Evolutionary conservation across 2,888 invertebrate species (phyloP), one percentile per base, ranked within the genome.

Genomic region (Platerodrilus igneus): DNA sequence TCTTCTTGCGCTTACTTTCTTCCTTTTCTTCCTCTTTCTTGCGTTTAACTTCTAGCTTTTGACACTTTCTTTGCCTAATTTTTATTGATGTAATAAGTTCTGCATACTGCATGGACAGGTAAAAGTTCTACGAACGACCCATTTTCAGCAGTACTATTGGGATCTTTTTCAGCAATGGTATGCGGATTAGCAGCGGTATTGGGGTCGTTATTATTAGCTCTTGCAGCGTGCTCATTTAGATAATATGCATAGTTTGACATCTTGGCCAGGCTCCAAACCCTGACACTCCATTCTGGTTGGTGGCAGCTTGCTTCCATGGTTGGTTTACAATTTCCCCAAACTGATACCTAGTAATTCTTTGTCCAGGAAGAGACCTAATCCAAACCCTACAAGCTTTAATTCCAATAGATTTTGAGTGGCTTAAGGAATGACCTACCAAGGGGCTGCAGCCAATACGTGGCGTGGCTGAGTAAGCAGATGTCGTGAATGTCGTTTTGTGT

Each of bases 341-440:
- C 15, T 25, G 19, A 10, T 30, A 31, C n/a, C n/a, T 37, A 11
- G 30, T 30, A 25, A 37, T 37, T 18, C n/a, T 30, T 2, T n/a
- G 27, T 21, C 32, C 33, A 13, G 32, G 39, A 39, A 27, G 27
- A 27, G 15, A 20, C 16, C 26, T 14, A 31, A 30, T 23, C 30
- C 14, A 30, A 21, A 25, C 16, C 16, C 23, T 15, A 25, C 35
- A 34, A 18, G 34, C 25, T 13, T n/a, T 16, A n/a, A 13, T 25
- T 35, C 13, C 30, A 37, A 25, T 30, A 25, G 9, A 5, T 13
- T 26, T 41, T 41, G 11, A 37, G 18, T 23, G 31, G 27, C 14
- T 31, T 41, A 16, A 36, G 31, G 25, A 41, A 41, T 18, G 26
- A 23, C 26, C 14, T 36, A 11, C 36, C 15, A 6, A 41, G 30